Evolutionary conservation across 2,797 vertebrate genomes (phyloP), one percentile per base, ranked within the genome.

Genomic region (Myotis myotis): DNA sequence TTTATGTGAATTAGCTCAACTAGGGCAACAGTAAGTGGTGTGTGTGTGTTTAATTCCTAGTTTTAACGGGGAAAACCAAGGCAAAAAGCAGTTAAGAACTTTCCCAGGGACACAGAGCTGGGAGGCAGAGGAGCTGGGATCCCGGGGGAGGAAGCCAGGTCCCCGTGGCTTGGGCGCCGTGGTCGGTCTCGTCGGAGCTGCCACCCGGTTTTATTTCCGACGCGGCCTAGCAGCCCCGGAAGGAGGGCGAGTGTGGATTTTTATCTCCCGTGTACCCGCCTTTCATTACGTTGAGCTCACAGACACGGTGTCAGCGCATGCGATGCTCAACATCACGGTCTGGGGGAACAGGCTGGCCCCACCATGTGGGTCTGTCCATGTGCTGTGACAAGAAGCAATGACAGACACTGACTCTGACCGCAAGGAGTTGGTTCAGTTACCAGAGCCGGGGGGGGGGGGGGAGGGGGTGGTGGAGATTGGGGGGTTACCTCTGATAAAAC

Each of bases 371-470:
- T 98, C 98, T 97, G 97, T 97, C 98, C 98, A 96, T 97, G 97
- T 98, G 97, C 98, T 96, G 97, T 98, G 98, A 98, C 98, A 98
- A 96, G 97, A 98, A 98, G 98, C 98, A 98, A 98, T 98, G 98
- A 98, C 98, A 98, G 98, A 98, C 97, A 98, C 97, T 98, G 98
- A 98, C 98, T 98, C 97, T 98, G 98, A 98, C 98, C 96, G 55
- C 96, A 94, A 97, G 98, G 97, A 98, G 97, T 98, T 97, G 98
- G 98, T 98, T 98, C 98, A 98, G 97, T 99, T 98, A 98, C 98
- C 96, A 98, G 97, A 93, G 97, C 98, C 93, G 96, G 97, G 97
- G 88, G 92, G 98, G 98, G 47, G 12, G 44, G 22, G 55, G 1
- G 8, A 1, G n/a, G n/a, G n/a, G n/a, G n/a, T n/a, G n/a, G 36